phyloP scores from a whole-genome alignment of 37 sponge, comb jelly and placozoan genomes.

The Dysidea cf. avara region DNA sequence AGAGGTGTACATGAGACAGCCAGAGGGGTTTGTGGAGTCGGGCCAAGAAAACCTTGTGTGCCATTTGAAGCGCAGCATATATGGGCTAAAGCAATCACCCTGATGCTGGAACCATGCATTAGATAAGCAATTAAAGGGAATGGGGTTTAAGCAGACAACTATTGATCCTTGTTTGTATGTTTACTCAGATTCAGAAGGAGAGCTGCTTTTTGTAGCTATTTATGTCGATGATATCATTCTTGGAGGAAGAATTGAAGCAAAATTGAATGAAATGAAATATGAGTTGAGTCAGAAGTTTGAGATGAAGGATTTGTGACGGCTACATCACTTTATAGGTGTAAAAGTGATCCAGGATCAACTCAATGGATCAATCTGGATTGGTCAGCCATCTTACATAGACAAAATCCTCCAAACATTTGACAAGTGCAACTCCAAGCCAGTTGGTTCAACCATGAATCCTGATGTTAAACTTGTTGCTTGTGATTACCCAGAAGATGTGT shows the following conservation, averaged over 20 bases:
- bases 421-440: slow-evolving; percentile 26
- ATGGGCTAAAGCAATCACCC: slow-evolving; percentile 45
- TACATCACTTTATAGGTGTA: slow-evolving; percentile 40
- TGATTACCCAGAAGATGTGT: slow-evolving; percentile 8
- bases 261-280: slow-evolving; percentile 22
- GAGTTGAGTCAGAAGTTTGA: slow-evolving; percentile 9
- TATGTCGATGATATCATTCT: slow-evolving; percentile 37
- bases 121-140: slow-evolving; percentile 23
- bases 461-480: slow-evolving; percentile 13
- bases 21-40: neutral
- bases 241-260: slow-evolving; percentile 24
- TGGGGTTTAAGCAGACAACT: slow-evolving; percentile 35
- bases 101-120: slow-evolving; percentile 38
- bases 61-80: slow-evolving; percentile 10
- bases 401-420: slow-evolving; percentile 28
- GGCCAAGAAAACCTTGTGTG: slow-evolving; percentile 3
- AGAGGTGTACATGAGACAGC: slow-evolving; percentile 27
- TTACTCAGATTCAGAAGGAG: neutral
- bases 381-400: slow-evolving; percentile 43
- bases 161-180: slow-evolving; percentile 33
- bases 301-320: slow-evolving; percentile 33
- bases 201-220: too few species aligned
- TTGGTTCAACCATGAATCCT: slow-evolving; percentile 14
- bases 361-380: slow-evolving; percentile 27
- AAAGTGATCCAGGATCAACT: slow-evolving; percentile 24